Base-by-base conservation (phyloP, 2,113 vertebrate species). In the Protomyctophum bolini region DNA sequence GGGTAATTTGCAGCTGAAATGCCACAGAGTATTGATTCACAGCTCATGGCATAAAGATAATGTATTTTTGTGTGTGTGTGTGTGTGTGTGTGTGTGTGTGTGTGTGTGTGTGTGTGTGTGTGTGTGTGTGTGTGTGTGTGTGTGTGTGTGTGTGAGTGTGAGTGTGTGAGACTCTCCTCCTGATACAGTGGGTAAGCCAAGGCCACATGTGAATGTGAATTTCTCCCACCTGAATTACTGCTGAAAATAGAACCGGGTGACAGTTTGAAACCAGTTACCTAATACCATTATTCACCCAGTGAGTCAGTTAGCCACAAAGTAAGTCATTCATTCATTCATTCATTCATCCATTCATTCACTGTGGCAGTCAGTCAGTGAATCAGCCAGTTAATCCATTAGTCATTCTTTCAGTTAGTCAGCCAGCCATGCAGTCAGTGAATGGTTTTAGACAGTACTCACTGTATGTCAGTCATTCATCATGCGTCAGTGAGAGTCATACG, bases 201-300 rank as follows among this genome's bases (percentile, higher is more conserved):
- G 21, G 21, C 21, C 21, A 21, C 21, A 21, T 21, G 21, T 21
- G 21, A 41, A 41, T 41, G 33, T 41, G 33, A 6, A 41, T 41
- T 41, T 41, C 33, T 41, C 33, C 33, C 33, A 41, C 33, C 33
- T 41, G 33, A 41, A 41, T 41, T 41, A 41, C 5, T 41, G 33
- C 33, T 41, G 33, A 41, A 6, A 41, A 41, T 41, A 41, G 33
- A 41, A 41, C 33, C 12, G 52, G 64, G 6, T 68, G 56, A n/a
- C 50, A 4, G 10, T 52, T 74, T 57, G 51, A 65, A 57, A 8
- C 1, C 3, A 50, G n/a, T 8, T 6, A 0, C 54, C 66, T 48
- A 29, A 76, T 73, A 50, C 68, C 76, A 83, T 82, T 57, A 67
- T 86, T 80, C 66, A 64, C 83, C 86, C 82, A 73, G 33, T 41